Evolutionary conservation across 2,888 invertebrate genomes (phyloP).

Genomic region (Xestoiulus laeticollis): DNA sequence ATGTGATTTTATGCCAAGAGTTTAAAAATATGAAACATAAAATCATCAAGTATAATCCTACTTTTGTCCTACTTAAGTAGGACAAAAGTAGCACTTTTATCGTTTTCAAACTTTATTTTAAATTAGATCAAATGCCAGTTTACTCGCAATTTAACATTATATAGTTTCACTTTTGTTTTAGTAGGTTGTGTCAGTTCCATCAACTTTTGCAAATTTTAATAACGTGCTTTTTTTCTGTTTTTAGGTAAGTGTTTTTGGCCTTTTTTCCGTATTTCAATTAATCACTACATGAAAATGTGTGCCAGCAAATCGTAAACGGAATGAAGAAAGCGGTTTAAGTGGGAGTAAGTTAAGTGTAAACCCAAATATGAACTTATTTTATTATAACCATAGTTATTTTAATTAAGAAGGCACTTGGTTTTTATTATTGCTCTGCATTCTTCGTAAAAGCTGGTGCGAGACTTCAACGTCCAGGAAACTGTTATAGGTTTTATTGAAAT

Average conservation of each 20-base stretch:
- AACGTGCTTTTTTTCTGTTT: background rate
- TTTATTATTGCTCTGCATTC: background rate
- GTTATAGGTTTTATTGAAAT: too few relatives aligned
- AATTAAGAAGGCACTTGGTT: slow-evolving; percentile 9
- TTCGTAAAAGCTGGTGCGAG: background rate
- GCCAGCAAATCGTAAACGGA: background rate
- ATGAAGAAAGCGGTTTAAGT: background rate
- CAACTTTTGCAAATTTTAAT: background rate
- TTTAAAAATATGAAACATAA: too few relatives aligned
- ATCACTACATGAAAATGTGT: slow-evolving; percentile 21
- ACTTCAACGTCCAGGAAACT: too few relatives aligned
- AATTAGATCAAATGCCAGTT: background rate
- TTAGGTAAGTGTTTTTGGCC: slow-evolving; percentile 17
- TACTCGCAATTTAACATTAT: background rate
- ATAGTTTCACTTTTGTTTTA: background rate
- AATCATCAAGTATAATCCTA: too few relatives aligned
- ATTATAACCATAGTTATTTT: background rate
- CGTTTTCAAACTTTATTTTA: background rate
- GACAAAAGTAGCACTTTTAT: too few relatives aligned
- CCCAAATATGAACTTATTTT: slow-evolving; percentile 24
- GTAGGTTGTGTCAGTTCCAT: background rate
- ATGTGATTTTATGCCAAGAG: too few relatives aligned
- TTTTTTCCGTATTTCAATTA: background rate
- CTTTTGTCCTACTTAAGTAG: too few relatives aligned
- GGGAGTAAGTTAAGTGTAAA: background rate